phyloP scores from a whole-genome alignment of 2,797 vertebrate species.

The Catharus ustulatus region DNA sequence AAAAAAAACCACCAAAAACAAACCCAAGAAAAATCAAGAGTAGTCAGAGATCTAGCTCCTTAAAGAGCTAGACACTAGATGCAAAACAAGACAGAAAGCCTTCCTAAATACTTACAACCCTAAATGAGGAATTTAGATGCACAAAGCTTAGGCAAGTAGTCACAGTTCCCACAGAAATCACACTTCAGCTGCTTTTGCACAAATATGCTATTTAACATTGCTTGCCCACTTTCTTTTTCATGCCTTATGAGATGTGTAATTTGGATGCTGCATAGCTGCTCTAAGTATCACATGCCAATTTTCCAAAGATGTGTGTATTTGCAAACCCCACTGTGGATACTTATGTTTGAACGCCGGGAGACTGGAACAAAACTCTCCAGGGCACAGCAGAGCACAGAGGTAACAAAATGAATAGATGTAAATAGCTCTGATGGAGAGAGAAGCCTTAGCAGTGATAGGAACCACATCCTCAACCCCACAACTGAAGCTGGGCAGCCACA shows the following conservation, averaged over 20 bases:
- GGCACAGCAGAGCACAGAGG: constrained; percentile 23
- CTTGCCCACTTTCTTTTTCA: constrained; percentile 55
- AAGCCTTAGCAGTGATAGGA: background rate
- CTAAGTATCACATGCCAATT: constrained; percentile 15
- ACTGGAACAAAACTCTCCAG: constrained; percentile 44
- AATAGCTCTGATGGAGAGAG: background rate
- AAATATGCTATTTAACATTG: constrained; percentile 38
- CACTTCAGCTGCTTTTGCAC: constrained; percentile 45
- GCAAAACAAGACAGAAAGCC: background rate
- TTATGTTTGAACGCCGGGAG: constrained; percentile 6
- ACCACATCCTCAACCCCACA: background rate
- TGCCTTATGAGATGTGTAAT: constrained; percentile 48
- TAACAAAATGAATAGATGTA: constrained; percentile 31
- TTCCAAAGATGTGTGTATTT: constrained; percentile 1
- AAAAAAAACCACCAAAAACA: background rate
- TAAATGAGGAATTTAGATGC: constrained; percentile 4
- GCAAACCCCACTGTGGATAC: constrained; percentile 57
- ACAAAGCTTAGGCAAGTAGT: constrained; percentile 8
- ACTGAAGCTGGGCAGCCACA: background rate
- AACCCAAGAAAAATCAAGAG: background rate
- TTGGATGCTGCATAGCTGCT: constrained; percentile 44
- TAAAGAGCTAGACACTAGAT: background rate
- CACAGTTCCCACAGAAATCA: constrained; percentile 47
- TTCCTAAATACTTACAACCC: background rate
- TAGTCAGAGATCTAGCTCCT: background rate